A percentile compares a stretch with the other conserved stretches of the same genome.
Conservation (phyloP, 2,113 vertebrate genomes). For the Brachyistius frenatus region DNA sequence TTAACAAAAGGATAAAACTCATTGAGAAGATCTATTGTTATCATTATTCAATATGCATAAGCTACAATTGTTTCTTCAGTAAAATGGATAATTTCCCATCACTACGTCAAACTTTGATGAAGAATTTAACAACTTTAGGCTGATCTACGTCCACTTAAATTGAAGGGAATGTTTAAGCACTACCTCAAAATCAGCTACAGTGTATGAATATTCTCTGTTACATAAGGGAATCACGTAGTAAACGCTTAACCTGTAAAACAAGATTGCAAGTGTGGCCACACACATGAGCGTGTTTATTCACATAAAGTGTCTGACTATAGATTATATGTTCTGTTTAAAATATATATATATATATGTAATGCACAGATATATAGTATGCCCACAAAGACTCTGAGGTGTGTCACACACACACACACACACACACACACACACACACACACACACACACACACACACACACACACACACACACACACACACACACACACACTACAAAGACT, state of each 20-base stretch:
- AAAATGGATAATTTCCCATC: too few relatives aligned
- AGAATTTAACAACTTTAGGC: neutral
- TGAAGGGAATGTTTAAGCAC: neutral
- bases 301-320: neutral
- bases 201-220: neutral
- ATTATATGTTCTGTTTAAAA: neutral
- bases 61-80: too few relatives aligned
- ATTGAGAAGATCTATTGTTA: too few relatives aligned
- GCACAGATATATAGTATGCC: conserved; percentile 1
- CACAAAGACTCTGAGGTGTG: neutral
- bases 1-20: too few relatives aligned
- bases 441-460: conserved; percentile 4
- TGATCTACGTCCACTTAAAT: neutral
- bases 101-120: neutral
- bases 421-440: conserved; percentile 8
- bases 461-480: conserved; percentile 12
- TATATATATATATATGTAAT: neutral
- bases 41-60: too few relatives aligned
- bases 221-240: too few relatives aligned
- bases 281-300: neutral
- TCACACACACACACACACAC: conserved; percentile 13
- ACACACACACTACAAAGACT: conserved; percentile 33
- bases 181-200: neutral
- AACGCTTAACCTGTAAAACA: too few relatives aligned
- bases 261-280: neutral